Evolutionary conservation across 1,140 invertebrate genomes (phyloP).

Genomic region (Harpegnathos saltator): DNA sequence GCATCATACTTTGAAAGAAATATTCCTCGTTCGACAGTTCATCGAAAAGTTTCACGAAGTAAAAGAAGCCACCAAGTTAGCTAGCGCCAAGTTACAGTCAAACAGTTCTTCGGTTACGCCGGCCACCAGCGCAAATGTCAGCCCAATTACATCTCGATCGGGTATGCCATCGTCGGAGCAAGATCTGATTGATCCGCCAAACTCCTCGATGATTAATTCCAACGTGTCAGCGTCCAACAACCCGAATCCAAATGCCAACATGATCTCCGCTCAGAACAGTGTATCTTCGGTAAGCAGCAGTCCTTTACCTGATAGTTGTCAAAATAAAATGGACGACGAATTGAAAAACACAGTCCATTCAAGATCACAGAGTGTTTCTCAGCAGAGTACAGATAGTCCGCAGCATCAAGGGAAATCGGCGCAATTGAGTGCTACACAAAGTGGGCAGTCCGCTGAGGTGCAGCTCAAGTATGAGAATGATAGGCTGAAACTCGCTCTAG

Average conservation of each 20-base stretch:
- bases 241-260: slow-evolving; percentile 83
- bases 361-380: slow-evolving; percentile 84
- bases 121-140: slow-evolving; percentile 94
- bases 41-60: slow-evolving; percentile 99
- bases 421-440: slow-evolving; percentile 76
- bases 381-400: slow-evolving; percentile 84
- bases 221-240: slow-evolving; percentile 84
- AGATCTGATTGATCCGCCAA: slow-evolving; percentile 86
- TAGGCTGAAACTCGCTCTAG: slow-evolving; percentile 96
- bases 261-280: slow-evolving; percentile 84
- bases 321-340: slow-evolving; percentile 83
- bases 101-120: slow-evolving; percentile 93
- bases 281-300: slow-evolving; percentile 85
- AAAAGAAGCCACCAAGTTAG: slow-evolving; percentile 95
- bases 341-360: slow-evolving; percentile 84
- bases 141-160: slow-evolving; percentile 91
- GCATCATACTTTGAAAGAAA: slow-evolving; percentile 56
- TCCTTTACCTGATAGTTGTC: slow-evolving; percentile 82
- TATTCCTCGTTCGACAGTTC: slow-evolving; percentile 90
- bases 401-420: slow-evolving; percentile 83
- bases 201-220: slow-evolving; percentile 85
- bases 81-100: slow-evolving; percentile 88
- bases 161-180: slow-evolving; percentile 85
- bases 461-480: slow-evolving; percentile 99
- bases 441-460: slow-evolving; percentile 89